Percentiles rank a stretch among this genome's conserved stretches.
These are phyloP conservation scores for Polymixis lichenea DNA, from an alignment of 2,888 invertebrate genomes.

Conservation along the genomic window DNA sequence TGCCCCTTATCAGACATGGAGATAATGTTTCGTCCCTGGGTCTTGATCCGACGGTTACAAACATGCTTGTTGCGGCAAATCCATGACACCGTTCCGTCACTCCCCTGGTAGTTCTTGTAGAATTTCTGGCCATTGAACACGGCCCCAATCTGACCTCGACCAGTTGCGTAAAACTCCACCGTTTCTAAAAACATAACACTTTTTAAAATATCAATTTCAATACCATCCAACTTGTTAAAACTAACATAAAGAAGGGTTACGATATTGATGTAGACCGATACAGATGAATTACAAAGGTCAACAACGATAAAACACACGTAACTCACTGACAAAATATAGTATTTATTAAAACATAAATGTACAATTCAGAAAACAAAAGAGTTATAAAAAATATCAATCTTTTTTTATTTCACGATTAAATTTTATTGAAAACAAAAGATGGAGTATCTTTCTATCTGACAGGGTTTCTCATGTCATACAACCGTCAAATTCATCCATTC, in stretches of 20 bases:
- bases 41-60: conserved; percentile 59
- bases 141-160: conserved; percentile 61
- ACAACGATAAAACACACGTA: neutral
- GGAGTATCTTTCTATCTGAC: neutral
- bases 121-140: conserved; percentile 62
- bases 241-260: neutral
- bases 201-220: neutral
- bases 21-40: conserved; percentile 30
- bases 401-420: conserved; percentile 4
- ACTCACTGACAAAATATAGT: conserved; percentile 21
- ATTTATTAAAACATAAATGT: conserved; percentile 27
- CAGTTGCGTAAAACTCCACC: conserved; percentile 60
- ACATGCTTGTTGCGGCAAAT: conserved; percentile 61
- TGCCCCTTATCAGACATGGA: conserved; percentile 45
- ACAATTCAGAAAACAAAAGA: neutral
- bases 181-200: conserved; percentile 13
- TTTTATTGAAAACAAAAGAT: neutral
- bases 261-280: too few species aligned
- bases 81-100: conserved; percentile 62
- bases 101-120: conserved; percentile 69
- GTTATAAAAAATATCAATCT: conserved; percentile 1
- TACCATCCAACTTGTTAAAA: neutral
- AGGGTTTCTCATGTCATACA: neutral
- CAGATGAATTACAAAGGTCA: neutral
- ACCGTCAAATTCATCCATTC: neutral